Percentiles rank a stretch among this genome's conserved stretches.
Conservation (phyloP, 1,140 invertebrate species). For the Palaemon carinicauda region DNA sequence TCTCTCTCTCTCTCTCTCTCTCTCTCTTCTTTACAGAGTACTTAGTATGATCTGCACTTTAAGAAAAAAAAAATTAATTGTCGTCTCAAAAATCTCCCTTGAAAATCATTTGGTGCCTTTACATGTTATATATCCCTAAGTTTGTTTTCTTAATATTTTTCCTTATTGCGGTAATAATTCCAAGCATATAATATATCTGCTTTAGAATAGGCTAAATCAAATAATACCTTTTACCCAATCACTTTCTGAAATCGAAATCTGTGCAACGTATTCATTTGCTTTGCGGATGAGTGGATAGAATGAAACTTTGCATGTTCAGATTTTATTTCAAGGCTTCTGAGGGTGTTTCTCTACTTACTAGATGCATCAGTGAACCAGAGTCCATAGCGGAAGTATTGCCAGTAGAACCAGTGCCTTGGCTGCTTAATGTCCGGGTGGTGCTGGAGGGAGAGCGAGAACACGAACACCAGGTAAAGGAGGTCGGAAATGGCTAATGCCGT, state of each 20-base stretch:
- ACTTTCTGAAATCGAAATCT: too few relatives aligned
- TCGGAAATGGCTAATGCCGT: conserved; percentile 78
- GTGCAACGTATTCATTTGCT: too few relatives aligned
- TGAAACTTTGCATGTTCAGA: neutral
- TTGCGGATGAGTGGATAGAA: neutral
- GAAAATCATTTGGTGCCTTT: neutral
- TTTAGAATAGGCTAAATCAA: too few relatives aligned
- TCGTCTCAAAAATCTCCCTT: neutral
- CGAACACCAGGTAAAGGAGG: conserved; percentile 75
- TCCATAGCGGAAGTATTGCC: conserved; percentile 68
- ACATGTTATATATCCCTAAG: neutral
- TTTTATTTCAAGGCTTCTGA: neutral
- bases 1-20: neutral
- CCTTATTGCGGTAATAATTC: too few relatives aligned
- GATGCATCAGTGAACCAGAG: conserved; percentile 73
- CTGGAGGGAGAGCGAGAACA: conserved; percentile 73
- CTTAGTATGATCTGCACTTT: too few relatives aligned
- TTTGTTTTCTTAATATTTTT: neutral
- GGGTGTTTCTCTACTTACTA: conserved; percentile 66
- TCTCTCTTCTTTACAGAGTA: neutral
- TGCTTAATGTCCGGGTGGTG: conserved; percentile 70
- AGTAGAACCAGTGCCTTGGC: conserved; percentile 68
- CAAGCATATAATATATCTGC: too few relatives aligned
- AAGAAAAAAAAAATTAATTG: too few relatives aligned
- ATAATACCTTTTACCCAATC: too few relatives aligned